A percentile compares a stretch with the other conserved stretches of the same genome.
These are phyloP conservation scores for Keiferia lycopersicella DNA, from an alignment of 2,888 invertebrate genomes.

Conservation along the genomic window DNA sequence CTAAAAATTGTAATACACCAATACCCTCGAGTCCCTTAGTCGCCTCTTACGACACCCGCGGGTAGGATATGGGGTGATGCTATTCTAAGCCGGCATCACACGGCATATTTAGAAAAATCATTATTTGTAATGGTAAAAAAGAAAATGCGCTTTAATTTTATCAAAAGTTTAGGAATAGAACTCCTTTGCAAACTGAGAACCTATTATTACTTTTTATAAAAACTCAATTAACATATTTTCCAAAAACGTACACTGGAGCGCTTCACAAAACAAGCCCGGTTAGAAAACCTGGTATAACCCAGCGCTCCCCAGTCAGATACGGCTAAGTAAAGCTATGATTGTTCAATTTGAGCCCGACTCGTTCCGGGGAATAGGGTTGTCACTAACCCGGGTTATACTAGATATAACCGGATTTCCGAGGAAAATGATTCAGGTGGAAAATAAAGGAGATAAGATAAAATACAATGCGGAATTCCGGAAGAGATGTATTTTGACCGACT, in stretches of 20 bases:
- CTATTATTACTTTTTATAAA: no score
- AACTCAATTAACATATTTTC: background rate
- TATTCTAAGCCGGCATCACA: no score
- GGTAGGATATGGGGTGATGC: no score
- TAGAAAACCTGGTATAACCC: slow-evolving; percentile 3
- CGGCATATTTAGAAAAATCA: no score
- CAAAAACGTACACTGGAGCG: background rate
- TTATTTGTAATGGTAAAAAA: no score
- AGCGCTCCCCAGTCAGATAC: slow-evolving; percentile 14
- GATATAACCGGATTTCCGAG: background rate
- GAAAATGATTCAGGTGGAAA: background rate
- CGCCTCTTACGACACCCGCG: no score
- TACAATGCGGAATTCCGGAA: background rate
- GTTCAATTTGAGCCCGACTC: slow-evolving; percentile 29
- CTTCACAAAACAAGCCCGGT: background rate
- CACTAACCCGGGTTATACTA: slow-evolving; percentile 4
- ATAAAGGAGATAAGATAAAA: background rate
- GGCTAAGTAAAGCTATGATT: slow-evolving; percentile 31
- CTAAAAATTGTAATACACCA: no score
- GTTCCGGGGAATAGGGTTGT: slow-evolving; percentile 18
- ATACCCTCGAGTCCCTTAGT: no score
- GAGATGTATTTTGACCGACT: background rate
- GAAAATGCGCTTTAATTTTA: no score
- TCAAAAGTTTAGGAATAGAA: no score
- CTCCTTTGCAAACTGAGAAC: no score